Evolutionary conservation across 2,797 vertebrate species (phyloP), one percentile per base, ranked within the genome.

Genomic region (Dicrostonyx torquatus): DNA sequence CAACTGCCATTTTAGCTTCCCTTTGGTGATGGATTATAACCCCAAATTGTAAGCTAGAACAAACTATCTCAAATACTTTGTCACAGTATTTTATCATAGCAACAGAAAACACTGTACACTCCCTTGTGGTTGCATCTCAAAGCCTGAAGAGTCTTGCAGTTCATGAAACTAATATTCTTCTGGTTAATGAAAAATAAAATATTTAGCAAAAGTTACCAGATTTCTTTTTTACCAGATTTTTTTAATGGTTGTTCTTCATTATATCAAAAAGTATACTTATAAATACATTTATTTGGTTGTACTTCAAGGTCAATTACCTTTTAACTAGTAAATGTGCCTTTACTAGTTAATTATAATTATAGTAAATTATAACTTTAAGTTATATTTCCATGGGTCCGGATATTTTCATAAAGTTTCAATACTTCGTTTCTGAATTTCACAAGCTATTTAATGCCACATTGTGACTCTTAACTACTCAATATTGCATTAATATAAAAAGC

Each of bases 221-320:
- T 24, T 75, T 95, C 29, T 94, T 82, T n/a, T n/a, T n/a, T n/a
- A n/a, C n/a, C n/a, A n/a, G n/a, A n/a, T n/a, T n/a, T n/a, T n/a
- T n/a, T n/a, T n/a, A n/a, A 94, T 68, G 24, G 37, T 24, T 80
- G 45, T 6, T 90, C 83, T 91, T 50, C 53, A 89, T 80, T 73
- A 76, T 87, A 77, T 79, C 86, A 76, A 85, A 84, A 75, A 10
- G 6, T 64, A 43, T 80, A 37, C 53, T n/a, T 31, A 64, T 73
- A 86, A 84, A 43, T 72, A 1, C n/a, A 68, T 68, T 53, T 55
- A 79, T 43, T 55, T 55, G n/a, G 29, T 37, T 78, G 5, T 26
- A 70, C 24, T 72, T 8, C 31, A 43, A 55, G 10, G 17, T 17
- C 50, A 34, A 34, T 72, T 83, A n/a, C 53, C 24, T 91, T 87